Percentiles rank a stretch among this genome's conserved stretches.
Evolutionary conservation across 2,113 vertebrate species (phyloP).

Genomic region (Dicerorhinus sumatrensis): DNA sequence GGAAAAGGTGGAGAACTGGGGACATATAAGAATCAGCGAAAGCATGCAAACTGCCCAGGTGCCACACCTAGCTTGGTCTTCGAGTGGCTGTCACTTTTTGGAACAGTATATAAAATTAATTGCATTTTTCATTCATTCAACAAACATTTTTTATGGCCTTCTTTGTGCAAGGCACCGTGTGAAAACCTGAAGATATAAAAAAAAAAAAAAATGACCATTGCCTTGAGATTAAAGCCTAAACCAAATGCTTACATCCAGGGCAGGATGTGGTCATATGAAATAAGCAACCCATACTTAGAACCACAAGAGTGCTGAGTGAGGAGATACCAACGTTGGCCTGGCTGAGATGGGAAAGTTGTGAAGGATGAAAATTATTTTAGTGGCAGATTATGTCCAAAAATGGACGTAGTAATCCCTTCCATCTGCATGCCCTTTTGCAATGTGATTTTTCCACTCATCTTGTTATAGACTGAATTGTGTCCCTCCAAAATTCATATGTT

Average conservation of each 20-base stretch:
- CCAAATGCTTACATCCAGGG: neutral
- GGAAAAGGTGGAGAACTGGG: neutral
- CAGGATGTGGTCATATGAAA: neutral
- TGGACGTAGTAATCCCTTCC: neutral
- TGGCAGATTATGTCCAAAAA: neutral
- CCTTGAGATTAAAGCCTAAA: conserved; percentile 2
- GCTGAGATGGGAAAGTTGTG: neutral
- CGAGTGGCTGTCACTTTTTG: neutral
- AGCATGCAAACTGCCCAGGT: too few species aligned
- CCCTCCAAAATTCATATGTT: neutral
- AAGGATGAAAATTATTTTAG: neutral
- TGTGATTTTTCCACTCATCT: neutral
- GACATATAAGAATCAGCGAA: neutral
- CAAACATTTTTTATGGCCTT: neutral
- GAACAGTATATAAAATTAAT: neutral
- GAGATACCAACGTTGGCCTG: neutral
- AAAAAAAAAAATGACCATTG: neutral
- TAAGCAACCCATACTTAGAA: neutral
- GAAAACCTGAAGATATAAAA: neutral
- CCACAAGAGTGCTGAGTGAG: neutral
- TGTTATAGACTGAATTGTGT: neutral
- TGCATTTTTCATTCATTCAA: neutral
- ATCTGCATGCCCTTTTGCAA: neutral
- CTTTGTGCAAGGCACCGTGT: neutral
- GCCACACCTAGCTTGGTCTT: neutral